phyloP scores from a whole-genome alignment of 2,113 vertebrate genomes.

The Ascaphus truei region DNA sequence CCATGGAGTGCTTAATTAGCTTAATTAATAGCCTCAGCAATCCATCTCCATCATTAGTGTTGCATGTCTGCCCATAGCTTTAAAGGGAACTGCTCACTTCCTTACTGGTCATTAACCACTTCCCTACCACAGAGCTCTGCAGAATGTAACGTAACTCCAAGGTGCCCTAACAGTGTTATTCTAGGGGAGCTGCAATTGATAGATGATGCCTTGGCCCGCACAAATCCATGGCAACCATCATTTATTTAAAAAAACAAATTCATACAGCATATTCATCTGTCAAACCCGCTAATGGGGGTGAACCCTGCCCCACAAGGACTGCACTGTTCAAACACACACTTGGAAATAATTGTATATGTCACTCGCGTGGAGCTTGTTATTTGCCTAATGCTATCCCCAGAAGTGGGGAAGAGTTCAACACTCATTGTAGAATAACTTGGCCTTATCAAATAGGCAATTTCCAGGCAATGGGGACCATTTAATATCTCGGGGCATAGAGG shows the following conservation, averaged over 20 bases:
- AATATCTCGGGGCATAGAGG: constrained; percentile 51
- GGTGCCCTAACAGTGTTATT: background rate
- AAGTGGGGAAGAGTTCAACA: constrained; percentile 58
- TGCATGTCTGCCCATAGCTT: constrained; percentile 13
- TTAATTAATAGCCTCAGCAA: constrained; percentile 30
- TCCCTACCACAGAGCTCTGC: background rate
- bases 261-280: constrained; percentile 48
- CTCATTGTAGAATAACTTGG: constrained; percentile 60
- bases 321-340: constrained; percentile 65
- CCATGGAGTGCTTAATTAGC: constrained; percentile 21
- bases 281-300: constrained; percentile 55
- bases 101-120: constrained; percentile 6
- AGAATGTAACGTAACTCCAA: too few species aligned
- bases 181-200: constrained; percentile 44
- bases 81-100: background rate
- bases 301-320: constrained; percentile 60
- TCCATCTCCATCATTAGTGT: constrained; percentile 32
- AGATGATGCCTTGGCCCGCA: constrained; percentile 51
- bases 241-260: background rate
- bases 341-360: constrained; percentile 70
- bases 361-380: constrained; percentile 66
- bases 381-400: constrained; percentile 64
- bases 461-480: constrained; percentile 58
- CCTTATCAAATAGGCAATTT: constrained; percentile 65
- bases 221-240: constrained; percentile 65